Evolutionary conservation across 2,113 vertebrate species (phyloP).

Genomic region (Athene cunicularia): DNA sequence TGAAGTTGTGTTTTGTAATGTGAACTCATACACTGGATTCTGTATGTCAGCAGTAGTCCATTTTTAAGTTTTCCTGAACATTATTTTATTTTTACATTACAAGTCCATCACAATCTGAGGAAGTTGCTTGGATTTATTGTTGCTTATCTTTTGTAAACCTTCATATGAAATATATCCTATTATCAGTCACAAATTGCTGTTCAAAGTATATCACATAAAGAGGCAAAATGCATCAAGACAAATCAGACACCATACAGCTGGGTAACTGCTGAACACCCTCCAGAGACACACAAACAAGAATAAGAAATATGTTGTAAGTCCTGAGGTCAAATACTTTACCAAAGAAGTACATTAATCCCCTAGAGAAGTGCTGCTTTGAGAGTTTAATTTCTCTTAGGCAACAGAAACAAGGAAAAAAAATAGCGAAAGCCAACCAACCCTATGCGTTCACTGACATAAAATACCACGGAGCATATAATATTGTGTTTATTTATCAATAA

Average conservation of each 20-base stretch:
- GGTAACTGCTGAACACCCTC: not conserved
- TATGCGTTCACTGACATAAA: not conserved
- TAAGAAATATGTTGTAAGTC: conserved; percentile 1
- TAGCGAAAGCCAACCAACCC: not conserved
- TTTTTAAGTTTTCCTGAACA: not conserved
- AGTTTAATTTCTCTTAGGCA: conserved; percentile 18
- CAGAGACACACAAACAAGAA: not conserved
- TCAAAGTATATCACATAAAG: not conserved
- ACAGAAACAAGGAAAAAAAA: not conserved
- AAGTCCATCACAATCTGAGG: not conserved
- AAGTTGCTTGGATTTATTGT: not conserved
- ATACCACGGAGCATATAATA: not conserved
- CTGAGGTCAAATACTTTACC: conserved; percentile 42
- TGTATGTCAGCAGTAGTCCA: not conserved
- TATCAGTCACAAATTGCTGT: not conserved
- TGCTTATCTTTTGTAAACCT: not conserved
- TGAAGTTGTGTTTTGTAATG: not conserved
- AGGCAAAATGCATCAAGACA: not conserved
- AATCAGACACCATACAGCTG: not conserved
- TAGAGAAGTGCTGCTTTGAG: not conserved
- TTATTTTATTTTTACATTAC: not conserved
- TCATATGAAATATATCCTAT: not conserved
- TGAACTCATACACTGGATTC: not conserved
- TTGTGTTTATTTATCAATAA: not conserved
- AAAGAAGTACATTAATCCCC: conserved; percentile 19